Evolutionary conservation across 2,113 vertebrate genomes (phyloP), one percentile per base, ranked within the genome.

Genomic region (Triplophysa rosa): DNA sequence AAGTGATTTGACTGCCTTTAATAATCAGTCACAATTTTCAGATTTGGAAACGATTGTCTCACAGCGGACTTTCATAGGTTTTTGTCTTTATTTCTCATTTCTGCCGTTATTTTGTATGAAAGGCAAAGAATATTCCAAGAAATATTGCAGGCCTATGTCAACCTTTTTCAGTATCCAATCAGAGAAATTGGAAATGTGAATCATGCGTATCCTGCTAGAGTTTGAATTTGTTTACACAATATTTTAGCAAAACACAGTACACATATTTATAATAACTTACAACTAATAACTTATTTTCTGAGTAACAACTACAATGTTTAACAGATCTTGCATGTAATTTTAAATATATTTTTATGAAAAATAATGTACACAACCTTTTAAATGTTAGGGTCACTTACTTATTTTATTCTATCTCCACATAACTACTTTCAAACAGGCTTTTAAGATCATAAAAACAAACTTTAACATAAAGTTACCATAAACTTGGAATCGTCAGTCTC

Each of bases 121-220:
- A 29, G 40, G 40, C 10, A 42, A 42, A 9, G 8, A 8, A 42
- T n/a, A 24, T 79, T 83, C 64, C 33, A 19, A 40, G 67, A 68
- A 45, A 67, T 1, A 33, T 47, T 26, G 14, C 4, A 29, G 29
- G 29, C 29, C 29, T 61, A 49, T 3, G 64, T 17, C 12, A 42
- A 0, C 8, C 4, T 14, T 2, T 80, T 62, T 24, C 12, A 21
- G 49, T 29, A 14, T 52, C 78, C 21, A 84, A 81, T 84, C 79
- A 74, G 63, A 14, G 4, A 37, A 13, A 42, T 24, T 17, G 19
- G 33, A 33, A 8, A 42, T 23, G 19, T 59, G 56, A 78, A 49
- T 81, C 79, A 81, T 2, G 10, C 64, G 79, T 84, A 68, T 84
- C 82, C 74, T n/a, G 74, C 74, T 19, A 84, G 67, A 74, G n/a